phyloP scores from a whole-genome alignment of 2,888 invertebrate genomes.

The Epinotia nisella region DNA sequence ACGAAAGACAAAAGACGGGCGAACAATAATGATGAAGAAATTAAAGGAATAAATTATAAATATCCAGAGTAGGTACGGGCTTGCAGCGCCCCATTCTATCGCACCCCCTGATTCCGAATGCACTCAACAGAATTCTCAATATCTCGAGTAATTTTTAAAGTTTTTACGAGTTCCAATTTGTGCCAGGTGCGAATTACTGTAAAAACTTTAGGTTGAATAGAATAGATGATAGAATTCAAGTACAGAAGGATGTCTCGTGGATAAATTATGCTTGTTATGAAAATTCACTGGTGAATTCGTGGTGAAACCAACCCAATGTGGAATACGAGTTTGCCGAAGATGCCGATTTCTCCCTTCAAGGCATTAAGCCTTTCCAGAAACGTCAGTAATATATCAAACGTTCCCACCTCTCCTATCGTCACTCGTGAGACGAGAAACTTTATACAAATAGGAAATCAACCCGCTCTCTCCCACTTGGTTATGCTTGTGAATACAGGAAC shows the following conservation, averaged over 20 bases:
- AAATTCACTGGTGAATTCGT: too few species aligned
- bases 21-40: conserved; percentile 64
- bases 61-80: conserved; percentile 52
- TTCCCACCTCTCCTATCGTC: conserved; percentile 26
- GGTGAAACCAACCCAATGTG: background rate
- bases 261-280: too few species aligned
- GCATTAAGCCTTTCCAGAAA: conserved; percentile 15
- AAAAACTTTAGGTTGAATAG: conserved; percentile 15
- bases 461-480: conserved; percentile 17
- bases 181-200: conserved; percentile 35
- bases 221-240: background rate
- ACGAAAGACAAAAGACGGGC: conserved; percentile 52
- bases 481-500: conserved; percentile 21
- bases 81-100: conserved; percentile 51
- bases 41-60: conserved; percentile 79
- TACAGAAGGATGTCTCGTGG: too few species aligned
- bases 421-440: conserved; percentile 29
- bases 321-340: background rate
- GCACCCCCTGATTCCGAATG: conserved; percentile 48
- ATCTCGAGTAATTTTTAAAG: conserved; percentile 34
- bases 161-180: conserved; percentile 23
- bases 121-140: conserved; percentile 33
- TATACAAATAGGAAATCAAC: conserved; percentile 41
- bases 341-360: background rate
- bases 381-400: conserved; percentile 24